Evolutionary conservation across 1,140 invertebrate species (phyloP).

Genomic region (Ips nitidus): DNA sequence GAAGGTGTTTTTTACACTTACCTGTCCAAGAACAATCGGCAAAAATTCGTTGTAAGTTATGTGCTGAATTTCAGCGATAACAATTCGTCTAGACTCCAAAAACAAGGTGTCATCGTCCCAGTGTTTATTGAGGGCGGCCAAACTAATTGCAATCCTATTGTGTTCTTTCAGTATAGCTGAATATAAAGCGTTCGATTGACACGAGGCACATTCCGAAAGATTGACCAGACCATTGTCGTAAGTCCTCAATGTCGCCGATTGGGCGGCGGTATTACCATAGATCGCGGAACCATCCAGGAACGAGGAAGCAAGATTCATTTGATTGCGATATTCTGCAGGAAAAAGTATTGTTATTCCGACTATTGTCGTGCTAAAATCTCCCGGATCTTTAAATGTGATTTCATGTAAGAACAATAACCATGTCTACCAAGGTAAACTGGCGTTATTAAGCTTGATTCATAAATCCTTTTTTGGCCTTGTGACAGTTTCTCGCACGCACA

Average conservation of each 20-base stretch:
- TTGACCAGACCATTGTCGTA: conserved; percentile 75
- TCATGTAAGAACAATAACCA: no score
- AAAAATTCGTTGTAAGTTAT: conserved; percentile 85
- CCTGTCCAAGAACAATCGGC: conserved; percentile 73
- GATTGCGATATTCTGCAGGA: conserved; percentile 67
- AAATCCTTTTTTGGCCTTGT: background rate
- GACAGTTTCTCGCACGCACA: background rate
- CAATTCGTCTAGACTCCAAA: conserved; percentile 74
- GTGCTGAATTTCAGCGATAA: conserved; percentile 81
- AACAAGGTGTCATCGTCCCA: conserved; percentile 84
- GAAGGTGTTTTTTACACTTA: conserved; percentile 38
- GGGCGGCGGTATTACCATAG: conserved; percentile 76
- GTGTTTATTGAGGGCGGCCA: conserved; percentile 74
- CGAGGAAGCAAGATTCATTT: conserved; percentile 85
- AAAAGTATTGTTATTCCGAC: background rate
- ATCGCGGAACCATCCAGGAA: conserved; percentile 85
- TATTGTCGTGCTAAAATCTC: no score
- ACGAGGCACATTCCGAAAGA: conserved; percentile 62
- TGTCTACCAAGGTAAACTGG: background rate
- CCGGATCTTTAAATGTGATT: no score
- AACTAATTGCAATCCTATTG: conserved; percentile 75
- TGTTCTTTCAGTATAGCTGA: conserved; percentile 75
- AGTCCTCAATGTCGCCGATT: conserved; percentile 67
- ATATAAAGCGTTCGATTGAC: conserved; percentile 59
- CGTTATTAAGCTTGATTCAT: background rate